Percentiles rank a stretch among this genome's conserved stretches.
Evolutionary conservation across 2,888 invertebrate genomes (phyloP).

Genomic region (Laothoe populi): DNA sequence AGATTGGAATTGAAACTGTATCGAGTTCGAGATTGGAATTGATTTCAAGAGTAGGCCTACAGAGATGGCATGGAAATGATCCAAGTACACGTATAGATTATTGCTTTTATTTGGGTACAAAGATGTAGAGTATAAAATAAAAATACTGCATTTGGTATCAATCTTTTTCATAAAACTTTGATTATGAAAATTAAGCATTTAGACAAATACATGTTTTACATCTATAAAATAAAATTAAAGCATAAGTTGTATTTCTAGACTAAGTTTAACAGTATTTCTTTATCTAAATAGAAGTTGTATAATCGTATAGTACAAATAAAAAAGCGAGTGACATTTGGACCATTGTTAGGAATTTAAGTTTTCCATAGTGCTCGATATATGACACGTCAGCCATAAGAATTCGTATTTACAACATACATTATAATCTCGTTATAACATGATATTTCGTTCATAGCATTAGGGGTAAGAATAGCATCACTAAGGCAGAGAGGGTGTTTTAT

Average conservation of each 20-base stretch:
- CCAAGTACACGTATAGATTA: conserved; percentile 54
- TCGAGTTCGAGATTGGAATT: too few relatives aligned
- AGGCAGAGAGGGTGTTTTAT: conserved; percentile 83
- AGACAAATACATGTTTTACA: conserved; percentile 79
- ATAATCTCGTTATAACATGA: conserved; percentile 71
- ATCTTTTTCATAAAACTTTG: conserved; percentile 79
- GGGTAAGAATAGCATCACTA: conserved; percentile 80
- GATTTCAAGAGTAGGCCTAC: background rate
- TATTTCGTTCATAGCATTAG: conserved; percentile 70
- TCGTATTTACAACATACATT: conserved; percentile 77
- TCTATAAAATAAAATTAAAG: conserved; percentile 81
- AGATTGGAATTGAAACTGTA: too few relatives aligned
- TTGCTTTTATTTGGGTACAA: conserved; percentile 83
- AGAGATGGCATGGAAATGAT: conserved; percentile 7
- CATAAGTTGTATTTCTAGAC: conserved; percentile 73
- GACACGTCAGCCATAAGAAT: conserved; percentile 72
- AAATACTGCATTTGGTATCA: conserved; percentile 84
- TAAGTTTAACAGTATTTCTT: conserved; percentile 67
- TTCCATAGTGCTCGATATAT: conserved; percentile 79
- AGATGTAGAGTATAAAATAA: conserved; percentile 84
- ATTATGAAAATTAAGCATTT: conserved; percentile 83
- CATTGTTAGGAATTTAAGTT: conserved; percentile 83
- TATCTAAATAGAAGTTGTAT: conserved; percentile 82
- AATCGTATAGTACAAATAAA: conserved; percentile 83
- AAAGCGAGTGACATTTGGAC: conserved; percentile 84